A percentile compares a stretch with the other conserved stretches of the same genome.
phyloP scores from a whole-genome alignment of 2,113 vertebrate genomes.

The Albula goreensis region DNA sequence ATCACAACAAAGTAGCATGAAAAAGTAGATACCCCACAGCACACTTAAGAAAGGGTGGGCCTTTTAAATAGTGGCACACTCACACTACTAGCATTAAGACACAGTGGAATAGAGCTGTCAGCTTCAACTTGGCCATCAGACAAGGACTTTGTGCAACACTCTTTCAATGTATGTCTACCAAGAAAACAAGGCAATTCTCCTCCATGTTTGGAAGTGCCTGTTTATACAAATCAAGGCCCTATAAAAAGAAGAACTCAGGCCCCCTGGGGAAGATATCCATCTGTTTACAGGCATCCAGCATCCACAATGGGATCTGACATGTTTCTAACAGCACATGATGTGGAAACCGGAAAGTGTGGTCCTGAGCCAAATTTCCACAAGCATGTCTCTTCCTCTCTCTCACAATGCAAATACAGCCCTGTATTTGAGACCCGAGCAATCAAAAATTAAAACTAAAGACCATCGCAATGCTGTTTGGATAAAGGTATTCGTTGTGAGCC shows the following conservation, averaged over 20 bases:
- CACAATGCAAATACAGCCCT: constrained; percentile 1
- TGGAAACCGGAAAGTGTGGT: constrained; percentile 61
- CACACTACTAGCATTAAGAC: not conserved
- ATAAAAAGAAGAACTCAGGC: constrained; percentile 39
- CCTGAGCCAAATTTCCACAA: constrained; percentile 72
- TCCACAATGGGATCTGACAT: constrained; percentile 60
- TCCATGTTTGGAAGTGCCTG: constrained; percentile 52
- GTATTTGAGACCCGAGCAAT: not conserved
- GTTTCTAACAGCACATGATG: constrained; percentile 55
- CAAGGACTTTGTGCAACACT: not conserved
- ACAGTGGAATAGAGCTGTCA: not conserved
- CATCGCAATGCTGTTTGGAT: not conserved
- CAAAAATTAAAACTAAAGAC: not conserved
- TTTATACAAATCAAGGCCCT: constrained; percentile 47
- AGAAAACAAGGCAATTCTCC: not conserved
- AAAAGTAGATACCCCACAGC: not conserved
- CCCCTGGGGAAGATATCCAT: constrained; percentile 57
- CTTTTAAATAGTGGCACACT: not conserved
- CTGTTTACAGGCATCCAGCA: constrained; percentile 65
- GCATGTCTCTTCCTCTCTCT: constrained; percentile 39
- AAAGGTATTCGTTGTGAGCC: not conserved
- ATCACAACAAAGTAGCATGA: not conserved
- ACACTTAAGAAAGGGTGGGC: not conserved
- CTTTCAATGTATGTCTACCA: not conserved
- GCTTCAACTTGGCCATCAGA: not conserved